Evolutionary conservation across 2,797 vertebrate genomes (phyloP).

Genomic region (Parauchenoglanis ngamensis): DNA sequence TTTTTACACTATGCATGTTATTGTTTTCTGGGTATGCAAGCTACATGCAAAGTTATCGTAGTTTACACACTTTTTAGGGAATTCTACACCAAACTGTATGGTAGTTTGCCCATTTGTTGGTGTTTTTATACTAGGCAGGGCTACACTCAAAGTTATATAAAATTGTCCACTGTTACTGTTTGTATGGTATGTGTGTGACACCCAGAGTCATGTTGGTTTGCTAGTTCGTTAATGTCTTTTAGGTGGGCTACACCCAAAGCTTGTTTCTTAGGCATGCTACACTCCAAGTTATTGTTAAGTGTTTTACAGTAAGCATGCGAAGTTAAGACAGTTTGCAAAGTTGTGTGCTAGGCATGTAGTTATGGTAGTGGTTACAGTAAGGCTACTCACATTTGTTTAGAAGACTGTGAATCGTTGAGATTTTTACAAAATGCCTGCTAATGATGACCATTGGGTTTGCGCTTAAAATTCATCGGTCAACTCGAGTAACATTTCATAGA

Average conservation of each 20-base stretch:
- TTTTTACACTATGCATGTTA: too few relatives aligned
- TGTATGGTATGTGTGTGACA: background rate
- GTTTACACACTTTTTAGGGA: background rate
- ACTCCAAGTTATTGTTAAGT: background rate
- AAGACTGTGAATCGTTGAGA: background rate
- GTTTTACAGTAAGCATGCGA: background rate
- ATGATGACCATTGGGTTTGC: background rate
- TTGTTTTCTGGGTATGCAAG: background rate
- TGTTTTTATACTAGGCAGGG: background rate
- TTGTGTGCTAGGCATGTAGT: background rate
- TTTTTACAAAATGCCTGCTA: background rate
- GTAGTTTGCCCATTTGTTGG: background rate
- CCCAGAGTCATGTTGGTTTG: background rate
- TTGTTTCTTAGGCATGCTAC: background rate
- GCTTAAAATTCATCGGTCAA: background rate
- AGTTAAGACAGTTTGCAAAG: background rate
- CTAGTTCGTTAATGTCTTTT: background rate
- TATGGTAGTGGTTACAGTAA: background rate
- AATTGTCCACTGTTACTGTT: background rate
- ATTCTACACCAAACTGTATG: background rate
- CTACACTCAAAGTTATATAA: background rate
- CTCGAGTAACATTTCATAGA: background rate
- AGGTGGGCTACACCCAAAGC: background rate
- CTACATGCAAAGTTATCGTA: background rate
- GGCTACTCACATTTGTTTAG: background rate